Percentiles rank a stretch among this genome's conserved stretches.
Evolutionary conservation across 53 echinoderm and acorn worm genomes (phyloP).

Genomic region (Mesocentrotus franciscanus): DNA sequence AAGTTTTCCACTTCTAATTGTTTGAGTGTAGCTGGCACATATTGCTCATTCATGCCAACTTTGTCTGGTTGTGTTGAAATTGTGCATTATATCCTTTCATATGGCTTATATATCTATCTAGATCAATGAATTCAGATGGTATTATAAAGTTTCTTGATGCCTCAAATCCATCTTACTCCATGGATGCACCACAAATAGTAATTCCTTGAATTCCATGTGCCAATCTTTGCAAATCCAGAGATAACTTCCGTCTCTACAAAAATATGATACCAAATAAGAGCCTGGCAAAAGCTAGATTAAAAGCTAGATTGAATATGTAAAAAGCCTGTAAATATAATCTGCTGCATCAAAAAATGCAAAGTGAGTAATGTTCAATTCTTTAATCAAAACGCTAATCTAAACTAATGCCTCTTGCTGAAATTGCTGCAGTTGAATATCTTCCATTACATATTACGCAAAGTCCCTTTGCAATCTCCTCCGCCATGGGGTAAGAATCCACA

Average conservation of each 20-base stretch:
- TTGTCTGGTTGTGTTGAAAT: neutral
- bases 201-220: slow-evolving; percentile 18
- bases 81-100: neutral
- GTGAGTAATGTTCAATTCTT: neutral
- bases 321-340: neutral
- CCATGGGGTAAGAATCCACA: neutral
- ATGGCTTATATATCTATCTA: neutral
- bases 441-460: neutral
- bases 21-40: slow-evolving; percentile 33
- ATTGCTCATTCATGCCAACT: slow-evolving; percentile 11
- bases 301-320: neutral
- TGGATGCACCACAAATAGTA: neutral
- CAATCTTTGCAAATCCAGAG: neutral
- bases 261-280: neutral
- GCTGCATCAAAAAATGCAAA: neutral
- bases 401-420: neutral
- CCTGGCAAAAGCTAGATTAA: neutral
- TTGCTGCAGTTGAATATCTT: neutral
- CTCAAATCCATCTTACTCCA: neutral
- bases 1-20: slow-evolving; percentile 27
- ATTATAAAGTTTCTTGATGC: neutral
- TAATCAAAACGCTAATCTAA: neutral
- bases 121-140: neutral
- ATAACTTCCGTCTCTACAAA: neutral
- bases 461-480: neutral